Conservation (phyloP, 2,113 vertebrate species). For the Petroica traversi region DNA sequence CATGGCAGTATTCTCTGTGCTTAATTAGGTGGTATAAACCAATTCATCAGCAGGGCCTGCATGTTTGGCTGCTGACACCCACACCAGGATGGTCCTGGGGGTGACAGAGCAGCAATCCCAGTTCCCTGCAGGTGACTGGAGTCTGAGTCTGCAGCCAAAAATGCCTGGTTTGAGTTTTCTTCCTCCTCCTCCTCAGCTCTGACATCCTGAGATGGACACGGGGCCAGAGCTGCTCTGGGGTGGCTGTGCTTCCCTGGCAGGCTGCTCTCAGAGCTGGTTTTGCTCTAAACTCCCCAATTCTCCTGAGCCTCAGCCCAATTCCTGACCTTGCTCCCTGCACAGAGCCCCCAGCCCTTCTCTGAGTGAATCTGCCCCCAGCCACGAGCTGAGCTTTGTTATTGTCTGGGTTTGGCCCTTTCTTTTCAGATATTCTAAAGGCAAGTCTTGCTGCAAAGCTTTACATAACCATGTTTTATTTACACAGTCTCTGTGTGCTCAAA, state of each 20-base stretch:
- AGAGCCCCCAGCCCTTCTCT: background rate
- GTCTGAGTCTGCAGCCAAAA: background rate
- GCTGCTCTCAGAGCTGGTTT: background rate
- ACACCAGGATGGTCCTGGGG: background rate
- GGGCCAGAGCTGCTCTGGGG: background rate
- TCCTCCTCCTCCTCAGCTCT: background rate
- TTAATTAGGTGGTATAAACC: background rate
- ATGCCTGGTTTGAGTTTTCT: background rate
- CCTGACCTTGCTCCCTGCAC: background rate
- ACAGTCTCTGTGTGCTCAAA: background rate
- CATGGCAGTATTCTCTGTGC: background rate
- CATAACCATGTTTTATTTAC: conserved; percentile 7
- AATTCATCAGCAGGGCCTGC: background rate
- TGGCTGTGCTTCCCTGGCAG: background rate
- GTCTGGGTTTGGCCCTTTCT: background rate
- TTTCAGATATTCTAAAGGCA: background rate
- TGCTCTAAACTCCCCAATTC: background rate
- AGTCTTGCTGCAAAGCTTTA: background rate
- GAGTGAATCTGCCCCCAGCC: background rate
- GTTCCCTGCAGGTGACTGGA: background rate
- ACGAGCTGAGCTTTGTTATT: background rate
- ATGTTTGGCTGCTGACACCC: background rate
- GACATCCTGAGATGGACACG: background rate
- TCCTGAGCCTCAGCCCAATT: background rate
- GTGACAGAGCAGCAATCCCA: background rate